Base-by-base conservation (phyloP, 2,888 invertebrate genomes). In the Hartigia nigra region DNA sequence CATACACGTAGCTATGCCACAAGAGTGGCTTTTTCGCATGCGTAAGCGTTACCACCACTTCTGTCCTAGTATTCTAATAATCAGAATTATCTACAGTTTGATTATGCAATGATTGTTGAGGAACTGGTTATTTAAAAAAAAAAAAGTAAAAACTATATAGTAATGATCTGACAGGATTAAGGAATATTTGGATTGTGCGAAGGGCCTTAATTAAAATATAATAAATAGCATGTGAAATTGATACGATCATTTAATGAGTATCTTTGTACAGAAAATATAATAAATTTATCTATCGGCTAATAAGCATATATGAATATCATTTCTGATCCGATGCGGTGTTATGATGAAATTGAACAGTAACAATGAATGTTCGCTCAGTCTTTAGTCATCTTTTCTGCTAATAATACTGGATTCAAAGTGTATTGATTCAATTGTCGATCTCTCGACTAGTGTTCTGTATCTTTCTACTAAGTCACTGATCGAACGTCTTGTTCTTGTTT, bases 381-480 rank as follows among this genome's bases (percentile, higher is more conserved):
- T 55, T 55, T 55, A 55, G 2, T 72, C 72, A 31, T 72, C 34
- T 34, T 72, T 34, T 31, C 72, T 72, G 72, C 34, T 31, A 12
- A 5, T 72, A 12, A 14, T 34, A 34, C 31, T 72, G 34, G 72
- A 32, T 72, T 72, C 72, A 32, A 72, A 72, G 34, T 72, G 72
- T 34, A 34, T 12, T 72, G 72, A 72, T 34, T 32, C 31, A 34
- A 34, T 31, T 32, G 31, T 72, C 34, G 72, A 72, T 32, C 34
- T 32, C 74, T 84, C 82, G 12, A 88, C 37, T 75, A 90, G 23
- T 76, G 85, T 89, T 80, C 85, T 90, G 76, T 89, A 91, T 55
- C 90, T 88, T 76, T 90, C 88, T 1, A 91, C 87, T 75, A 91
- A 86, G 84, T 91, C 91, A 32, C 88, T 86, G 36, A 91, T 90